phyloP scores from a whole-genome alignment of 2,888 invertebrate genomes.

The Meta bourneti region DNA sequence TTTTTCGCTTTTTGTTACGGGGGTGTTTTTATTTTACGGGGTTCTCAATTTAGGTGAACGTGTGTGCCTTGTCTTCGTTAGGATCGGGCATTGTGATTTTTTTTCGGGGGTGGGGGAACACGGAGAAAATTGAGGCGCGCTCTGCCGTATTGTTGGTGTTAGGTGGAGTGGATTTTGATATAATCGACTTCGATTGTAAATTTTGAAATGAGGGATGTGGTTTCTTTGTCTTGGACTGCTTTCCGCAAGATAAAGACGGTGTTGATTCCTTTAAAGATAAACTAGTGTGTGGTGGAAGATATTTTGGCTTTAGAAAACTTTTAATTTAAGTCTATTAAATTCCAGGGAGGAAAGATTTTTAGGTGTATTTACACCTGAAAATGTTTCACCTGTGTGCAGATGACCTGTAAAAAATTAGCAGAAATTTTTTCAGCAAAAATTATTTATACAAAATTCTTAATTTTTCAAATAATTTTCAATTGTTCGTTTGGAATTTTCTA shows the following conservation, averaged over 20 bases:
- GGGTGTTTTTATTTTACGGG: conserved; percentile 2
- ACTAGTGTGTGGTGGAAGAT: not conserved
- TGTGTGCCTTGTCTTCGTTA: not conserved
- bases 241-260: not conserved
- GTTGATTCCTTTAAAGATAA: not conserved
- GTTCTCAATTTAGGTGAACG: not conserved
- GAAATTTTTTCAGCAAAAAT: no score
- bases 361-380: no score
- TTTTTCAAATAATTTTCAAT: no score
- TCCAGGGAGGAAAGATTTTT: no score
- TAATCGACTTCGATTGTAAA: conserved; percentile 4
- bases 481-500: no score
- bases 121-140: no score
- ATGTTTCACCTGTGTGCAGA: no score
- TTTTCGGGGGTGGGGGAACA: not conserved
- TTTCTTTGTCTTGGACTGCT: not conserved
- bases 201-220: not conserved
- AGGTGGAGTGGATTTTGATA: not conserved
- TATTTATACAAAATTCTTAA: no score
- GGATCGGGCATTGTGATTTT: not conserved
- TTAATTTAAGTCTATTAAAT: no score
- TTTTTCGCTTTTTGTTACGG: conserved; percentile 5
- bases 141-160: not conserved
- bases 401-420: no score
- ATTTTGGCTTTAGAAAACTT: no score